Evolutionary conservation across 2,113 vertebrate species (phyloP), one percentile per base, ranked within the genome.

Genomic region (Oostethus manadensis): DNA sequence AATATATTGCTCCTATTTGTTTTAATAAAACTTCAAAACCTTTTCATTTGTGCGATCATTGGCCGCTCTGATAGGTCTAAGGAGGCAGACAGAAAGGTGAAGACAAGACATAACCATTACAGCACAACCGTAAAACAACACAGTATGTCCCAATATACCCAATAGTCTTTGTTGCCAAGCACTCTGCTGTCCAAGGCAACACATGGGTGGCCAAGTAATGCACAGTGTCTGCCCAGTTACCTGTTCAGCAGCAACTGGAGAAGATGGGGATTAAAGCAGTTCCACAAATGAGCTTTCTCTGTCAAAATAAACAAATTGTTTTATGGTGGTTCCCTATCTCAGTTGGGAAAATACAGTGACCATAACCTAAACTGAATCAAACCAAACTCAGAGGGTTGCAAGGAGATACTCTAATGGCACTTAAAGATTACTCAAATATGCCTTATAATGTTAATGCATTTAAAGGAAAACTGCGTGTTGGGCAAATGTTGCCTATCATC

Each of bases 231-330:
- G 74, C 57, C 56, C 70, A 42, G 61, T 53, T 71, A 57, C 16
- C 15, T 67, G 70, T 62, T 66, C 38, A 15, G 69, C 54, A 49
- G 67, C 16, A 44, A 68, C 8, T 55, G 51, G 66, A 68, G 69
- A 67, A 76, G 45, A 35, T 62, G 56, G 73, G 73, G 71, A 74
- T 59, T 60, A 72, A 71, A 67, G 59, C 46, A 0, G 38, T 42
- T 76, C 62, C 68, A 71, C 64, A 54, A 71, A 62, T 55, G 48
- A 70, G 61, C 21, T 10, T 63, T 61, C 20, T 55, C 51, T 63
- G 57, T 68, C 64, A 45, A 70, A 76, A 66, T 62, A 61, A 71
- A 76, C 71, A 83, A 57, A 3, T 46, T 55, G 60, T 71, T 76
- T 78, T 62, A 51, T 71, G 56, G 11, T 68, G 20, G 51, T 65